Evolutionary conservation across 2,797 vertebrate species (phyloP).

Genomic region (Fundulus diaphanus): DNA sequence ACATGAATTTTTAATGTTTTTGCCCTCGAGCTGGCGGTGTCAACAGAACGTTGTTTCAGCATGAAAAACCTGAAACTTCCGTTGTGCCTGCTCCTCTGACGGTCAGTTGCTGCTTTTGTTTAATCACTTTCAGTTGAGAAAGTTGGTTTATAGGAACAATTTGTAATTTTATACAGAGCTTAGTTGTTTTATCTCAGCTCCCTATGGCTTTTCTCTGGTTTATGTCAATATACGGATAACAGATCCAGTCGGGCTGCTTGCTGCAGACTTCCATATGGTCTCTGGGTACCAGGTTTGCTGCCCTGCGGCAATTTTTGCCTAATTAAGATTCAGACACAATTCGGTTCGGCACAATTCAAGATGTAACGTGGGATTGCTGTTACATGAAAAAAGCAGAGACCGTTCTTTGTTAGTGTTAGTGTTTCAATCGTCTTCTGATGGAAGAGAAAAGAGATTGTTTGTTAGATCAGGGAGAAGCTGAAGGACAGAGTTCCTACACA

Average conservation of each 20-base stretch:
- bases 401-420: not conserved
- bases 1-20: constrained; percentile 54
- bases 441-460: constrained; percentile 21
- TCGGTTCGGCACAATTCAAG: constrained; percentile 11
- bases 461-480: constrained; percentile 18
- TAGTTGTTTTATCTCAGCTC: not conserved
- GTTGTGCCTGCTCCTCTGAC: not conserved
- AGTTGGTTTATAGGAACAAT: constrained; percentile 1
- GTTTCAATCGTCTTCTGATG: not conserved
- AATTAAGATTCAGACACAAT: constrained; percentile 45
- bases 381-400: constrained; percentile 20
- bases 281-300: not conserved
- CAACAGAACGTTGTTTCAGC: constrained; percentile 20
- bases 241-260: not conserved
- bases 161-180: constrained; percentile 14
- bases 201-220: not conserved
- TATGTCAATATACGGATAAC: not conserved
- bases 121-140: constrained; percentile 21
- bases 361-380: constrained; percentile 2
- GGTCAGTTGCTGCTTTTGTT: constrained; percentile 22
- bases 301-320: constrained; percentile 33
- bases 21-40: constrained; percentile 42
- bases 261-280: constrained; percentile 5
- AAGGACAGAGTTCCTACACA: too few species aligned
- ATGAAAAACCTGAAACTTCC: constrained; percentile 13